Conservation (phyloP, 1,140 invertebrate genomes). For the Neuroterus valhalla region DNA sequence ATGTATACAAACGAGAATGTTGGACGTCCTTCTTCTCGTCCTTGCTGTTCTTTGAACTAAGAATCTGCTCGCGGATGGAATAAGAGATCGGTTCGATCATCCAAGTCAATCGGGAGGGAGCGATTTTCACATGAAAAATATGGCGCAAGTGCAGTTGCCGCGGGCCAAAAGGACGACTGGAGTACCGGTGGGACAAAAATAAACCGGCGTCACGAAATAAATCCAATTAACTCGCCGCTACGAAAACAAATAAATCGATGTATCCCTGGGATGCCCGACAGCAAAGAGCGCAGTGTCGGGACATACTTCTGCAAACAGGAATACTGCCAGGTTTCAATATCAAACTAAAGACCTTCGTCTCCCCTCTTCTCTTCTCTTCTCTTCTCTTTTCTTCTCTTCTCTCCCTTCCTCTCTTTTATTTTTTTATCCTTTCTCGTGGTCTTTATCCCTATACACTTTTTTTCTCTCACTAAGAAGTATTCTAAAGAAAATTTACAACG, state of each 20-base stretch:
- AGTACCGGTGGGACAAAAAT: slow-evolving; percentile 55
- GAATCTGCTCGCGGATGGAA: not conserved
- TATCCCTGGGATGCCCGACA: slow-evolving; percentile 45
- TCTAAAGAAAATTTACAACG: not conserved
- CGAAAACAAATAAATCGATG: slow-evolving; percentile 66
- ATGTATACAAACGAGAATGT: slow-evolving; percentile 16
- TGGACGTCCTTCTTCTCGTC: slow-evolving; percentile 37
- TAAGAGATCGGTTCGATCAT: slow-evolving; percentile 32
- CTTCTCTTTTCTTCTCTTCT: not conserved
- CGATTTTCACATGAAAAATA: slow-evolving; percentile 57
- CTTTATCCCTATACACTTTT: not conserved
- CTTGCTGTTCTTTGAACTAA: slow-evolving; percentile 42
- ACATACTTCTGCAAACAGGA: slow-evolving; percentile 44
- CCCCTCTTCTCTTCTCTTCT: not conserved
- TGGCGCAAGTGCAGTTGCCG: slow-evolving; percentile 24
- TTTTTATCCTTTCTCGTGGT: not conserved
- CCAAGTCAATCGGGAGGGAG: slow-evolving; percentile 33
- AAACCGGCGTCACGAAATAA: slow-evolving; percentile 57
- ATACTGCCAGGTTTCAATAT: slow-evolving; percentile 36
- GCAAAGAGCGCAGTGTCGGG: slow-evolving; percentile 40
- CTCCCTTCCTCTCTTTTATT: not conserved
- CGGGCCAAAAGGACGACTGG: not conserved
- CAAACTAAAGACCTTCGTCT: slow-evolving; percentile 26
- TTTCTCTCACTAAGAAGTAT: not conserved
- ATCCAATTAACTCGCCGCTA: slow-evolving; percentile 61